These are phyloP conservation scores for Tapirus terrestris DNA, from an alignment of 2,113 vertebrate genomes.

Conservation along the genomic window DNA sequence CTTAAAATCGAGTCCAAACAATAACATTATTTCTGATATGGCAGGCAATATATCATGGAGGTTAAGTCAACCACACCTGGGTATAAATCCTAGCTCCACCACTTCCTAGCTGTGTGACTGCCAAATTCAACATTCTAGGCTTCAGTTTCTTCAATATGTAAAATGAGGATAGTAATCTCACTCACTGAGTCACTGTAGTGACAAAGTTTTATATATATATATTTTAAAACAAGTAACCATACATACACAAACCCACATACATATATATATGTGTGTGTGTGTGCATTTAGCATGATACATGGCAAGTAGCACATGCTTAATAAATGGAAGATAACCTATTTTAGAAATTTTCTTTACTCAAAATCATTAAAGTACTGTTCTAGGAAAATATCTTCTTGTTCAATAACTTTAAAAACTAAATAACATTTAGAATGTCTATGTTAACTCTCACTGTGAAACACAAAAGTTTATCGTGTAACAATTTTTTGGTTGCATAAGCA, in stretches of 20 bases:
- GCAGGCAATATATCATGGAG: not conserved
- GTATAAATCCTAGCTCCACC: not conserved
- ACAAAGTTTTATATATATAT: not conserved
- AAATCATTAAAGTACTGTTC: conserved; percentile 16
- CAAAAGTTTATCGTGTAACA: not conserved
- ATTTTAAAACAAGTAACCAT: not conserved
- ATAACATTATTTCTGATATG: not conserved
- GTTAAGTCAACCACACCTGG: not conserved
- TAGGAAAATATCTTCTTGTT: conserved; percentile 40
- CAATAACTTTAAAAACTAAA: conserved; percentile 16
- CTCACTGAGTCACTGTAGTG: not conserved
- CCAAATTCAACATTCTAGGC: not conserved
- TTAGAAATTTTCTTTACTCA: conserved; percentile 26
- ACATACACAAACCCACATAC: not conserved
- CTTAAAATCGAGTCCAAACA: not conserved
- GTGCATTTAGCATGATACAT: not conserved
- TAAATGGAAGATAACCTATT: not conserved
- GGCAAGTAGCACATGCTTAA: not conserved
- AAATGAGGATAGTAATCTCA: not conserved
- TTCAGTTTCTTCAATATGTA: not conserved
- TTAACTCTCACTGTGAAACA: not conserved
- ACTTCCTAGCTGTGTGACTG: not conserved
- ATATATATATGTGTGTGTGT: not conserved
- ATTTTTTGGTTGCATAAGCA: not conserved
- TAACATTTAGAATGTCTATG: conserved; percentile 17